A percentile compares a stretch with the other conserved stretches of the same genome.
Conservation (phyloP, 2,888 invertebrate species). For the Bellardia bayeri region DNA sequence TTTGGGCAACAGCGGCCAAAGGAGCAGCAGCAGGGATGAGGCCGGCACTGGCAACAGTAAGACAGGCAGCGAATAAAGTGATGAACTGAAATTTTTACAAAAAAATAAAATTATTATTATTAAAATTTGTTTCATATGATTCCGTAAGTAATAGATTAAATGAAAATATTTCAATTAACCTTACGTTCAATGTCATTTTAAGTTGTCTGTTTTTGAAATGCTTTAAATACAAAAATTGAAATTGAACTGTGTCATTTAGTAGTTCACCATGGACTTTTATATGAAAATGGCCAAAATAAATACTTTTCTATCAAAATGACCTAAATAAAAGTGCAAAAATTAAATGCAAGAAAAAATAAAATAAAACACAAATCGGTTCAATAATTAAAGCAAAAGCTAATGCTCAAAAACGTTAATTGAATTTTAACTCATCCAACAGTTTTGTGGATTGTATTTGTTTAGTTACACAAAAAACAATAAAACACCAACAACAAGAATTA, state of each 20-base stretch:
- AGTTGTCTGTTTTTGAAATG: constrained; percentile 75
- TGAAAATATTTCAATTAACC: constrained; percentile 61
- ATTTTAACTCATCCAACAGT: constrained; percentile 64
- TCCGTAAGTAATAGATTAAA: neutral
- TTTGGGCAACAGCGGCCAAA: constrained; percentile 77
- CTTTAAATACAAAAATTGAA: constrained; percentile 82
- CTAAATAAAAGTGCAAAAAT: constrained; percentile 46
- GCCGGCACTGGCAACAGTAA: constrained; percentile 81
- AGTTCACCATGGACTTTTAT: constrained; percentile 78
- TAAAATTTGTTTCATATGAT: too few species aligned
- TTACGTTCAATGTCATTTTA: constrained; percentile 83
- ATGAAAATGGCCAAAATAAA: constrained; percentile 59
- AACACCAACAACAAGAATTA: neutral
- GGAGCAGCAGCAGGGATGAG: constrained; percentile 80
- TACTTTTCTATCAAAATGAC: constrained; percentile 50
- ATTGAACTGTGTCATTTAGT: constrained; percentile 81
- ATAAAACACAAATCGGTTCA: constrained; percentile 14
- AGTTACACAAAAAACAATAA: constrained; percentile 1
- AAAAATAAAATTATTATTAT: neutral
- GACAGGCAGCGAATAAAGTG: constrained; percentile 80
- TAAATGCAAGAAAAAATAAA: constrained; percentile 11
- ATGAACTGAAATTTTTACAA: constrained; percentile 78
- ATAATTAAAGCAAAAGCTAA: constrained; percentile 68
- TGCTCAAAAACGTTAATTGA: constrained; percentile 71
- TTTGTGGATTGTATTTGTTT: neutral